phyloP scores from a whole-genome alignment of 2,113 vertebrate species.

The Columba livia region DNA sequence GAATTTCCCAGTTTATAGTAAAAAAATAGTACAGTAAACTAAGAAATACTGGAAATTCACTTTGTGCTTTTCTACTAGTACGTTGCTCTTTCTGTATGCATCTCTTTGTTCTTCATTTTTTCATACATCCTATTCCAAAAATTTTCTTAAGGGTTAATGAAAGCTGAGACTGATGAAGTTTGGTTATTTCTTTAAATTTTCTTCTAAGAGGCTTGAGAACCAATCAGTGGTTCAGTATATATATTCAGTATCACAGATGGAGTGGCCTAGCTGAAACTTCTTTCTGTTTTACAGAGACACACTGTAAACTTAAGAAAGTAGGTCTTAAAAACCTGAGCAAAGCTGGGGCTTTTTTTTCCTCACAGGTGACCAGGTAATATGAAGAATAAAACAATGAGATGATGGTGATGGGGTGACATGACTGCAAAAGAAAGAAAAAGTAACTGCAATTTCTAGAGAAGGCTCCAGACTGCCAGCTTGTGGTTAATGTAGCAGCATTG shows the following conservation, averaged over 20 bases:
- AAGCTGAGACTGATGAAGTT: not conserved
- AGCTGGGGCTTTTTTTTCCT: not conserved
- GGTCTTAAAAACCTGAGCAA: not conserved
- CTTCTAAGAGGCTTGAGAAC: not conserved
- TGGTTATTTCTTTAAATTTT: not conserved
- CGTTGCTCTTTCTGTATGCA: not conserved
- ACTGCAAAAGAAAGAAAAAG: not conserved
- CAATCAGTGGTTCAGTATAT: not conserved
- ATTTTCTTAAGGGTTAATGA: not conserved
- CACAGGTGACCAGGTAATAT: not conserved
- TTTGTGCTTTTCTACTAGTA: not conserved
- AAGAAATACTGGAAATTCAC: not conserved
- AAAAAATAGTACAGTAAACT: not conserved
- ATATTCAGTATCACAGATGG: not conserved
- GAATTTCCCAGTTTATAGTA: not conserved
- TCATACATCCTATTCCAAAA: not conserved
- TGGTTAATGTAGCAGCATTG: not conserved
- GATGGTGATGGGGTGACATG: not conserved
- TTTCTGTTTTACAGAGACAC: not conserved
- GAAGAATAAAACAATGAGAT: not conserved
- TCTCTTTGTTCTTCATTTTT: not conserved
- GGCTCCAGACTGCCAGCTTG: slow-evolving; percentile 35
- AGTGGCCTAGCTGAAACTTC: not conserved
- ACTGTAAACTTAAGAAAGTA: fast-evolving
- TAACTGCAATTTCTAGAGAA: not conserved